These are phyloP conservation scores for Scartelaos histophorus DNA, from an alignment of 2,113 vertebrate genomes.

Conservation along the genomic window DNA sequence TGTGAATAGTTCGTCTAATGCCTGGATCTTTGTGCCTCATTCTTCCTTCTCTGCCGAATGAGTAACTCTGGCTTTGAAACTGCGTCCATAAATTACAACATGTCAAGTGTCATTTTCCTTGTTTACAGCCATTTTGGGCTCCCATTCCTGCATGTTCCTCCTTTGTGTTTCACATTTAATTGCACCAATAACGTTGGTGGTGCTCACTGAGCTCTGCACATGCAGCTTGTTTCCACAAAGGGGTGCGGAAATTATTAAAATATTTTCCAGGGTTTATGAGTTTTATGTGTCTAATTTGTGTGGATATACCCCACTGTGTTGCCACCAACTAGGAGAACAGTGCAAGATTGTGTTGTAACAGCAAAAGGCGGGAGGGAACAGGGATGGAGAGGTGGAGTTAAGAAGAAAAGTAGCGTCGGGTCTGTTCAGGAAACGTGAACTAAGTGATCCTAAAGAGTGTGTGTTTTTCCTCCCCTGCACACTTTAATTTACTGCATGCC, in stretches of 20 bases:
- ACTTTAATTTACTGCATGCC: constrained; percentile 79
- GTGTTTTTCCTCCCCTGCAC: constrained; percentile 68
- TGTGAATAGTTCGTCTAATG: constrained; percentile 78
- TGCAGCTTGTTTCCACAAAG: constrained; percentile 66
- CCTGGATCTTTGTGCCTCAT: constrained; percentile 64
- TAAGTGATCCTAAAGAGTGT: constrained; percentile 73
- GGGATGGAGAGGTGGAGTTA: constrained; percentile 46
- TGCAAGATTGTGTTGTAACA: constrained; percentile 63
- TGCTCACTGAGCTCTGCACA: constrained; percentile 69
- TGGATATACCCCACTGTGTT: constrained; percentile 78
- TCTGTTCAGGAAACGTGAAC: constrained; percentile 66
- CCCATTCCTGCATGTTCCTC: constrained; percentile 64
- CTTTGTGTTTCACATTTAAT: constrained; percentile 79
- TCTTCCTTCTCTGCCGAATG: constrained; percentile 66
- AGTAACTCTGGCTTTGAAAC: constrained; percentile 74
- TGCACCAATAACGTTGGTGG: constrained; percentile 71
- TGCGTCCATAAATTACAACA: constrained; percentile 80
- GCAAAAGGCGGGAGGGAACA: constrained; percentile 49
- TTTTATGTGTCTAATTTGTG: constrained; percentile 80
- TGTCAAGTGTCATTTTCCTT: constrained; percentile 81
- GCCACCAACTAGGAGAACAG: constrained; percentile 73
- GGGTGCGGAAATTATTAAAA: constrained; percentile 79
- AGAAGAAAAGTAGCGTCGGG: constrained; percentile 33
- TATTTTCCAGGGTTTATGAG: constrained; percentile 76
- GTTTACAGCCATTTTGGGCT: constrained; percentile 80